A percentile compares a stretch with the other conserved stretches of the same genome.
Evolutionary conservation across 2,113 vertebrate genomes (phyloP).

Genomic region (Eonycteris spelaea): DNA sequence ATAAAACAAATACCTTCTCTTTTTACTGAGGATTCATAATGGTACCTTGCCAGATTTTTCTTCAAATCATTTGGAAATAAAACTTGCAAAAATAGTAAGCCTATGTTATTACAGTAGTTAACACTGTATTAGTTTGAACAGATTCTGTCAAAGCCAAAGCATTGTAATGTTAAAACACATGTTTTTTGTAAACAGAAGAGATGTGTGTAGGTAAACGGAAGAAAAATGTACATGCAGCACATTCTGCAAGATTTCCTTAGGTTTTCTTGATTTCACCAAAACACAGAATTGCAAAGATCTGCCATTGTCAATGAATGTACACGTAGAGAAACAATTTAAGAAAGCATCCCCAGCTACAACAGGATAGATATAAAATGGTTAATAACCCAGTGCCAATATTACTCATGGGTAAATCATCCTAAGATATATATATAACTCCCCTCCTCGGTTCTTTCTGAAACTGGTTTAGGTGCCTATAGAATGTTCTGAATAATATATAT

Average conservation of each 20-base stretch:
- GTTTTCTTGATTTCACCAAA: not conserved
- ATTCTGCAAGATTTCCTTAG: not conserved
- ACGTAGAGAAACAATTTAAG: not conserved
- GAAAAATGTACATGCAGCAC: not conserved
- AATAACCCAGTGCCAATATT: not conserved
- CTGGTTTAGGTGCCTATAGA: not conserved
- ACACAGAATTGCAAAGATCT: not conserved
- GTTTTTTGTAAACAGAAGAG: not conserved
- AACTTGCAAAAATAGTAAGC: not conserved
- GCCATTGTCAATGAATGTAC: not conserved
- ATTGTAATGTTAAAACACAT: conserved; percentile 51
- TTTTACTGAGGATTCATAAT: conserved; percentile 29
- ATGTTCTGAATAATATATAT: not conserved
- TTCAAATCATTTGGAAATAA: conserved; percentile 25
- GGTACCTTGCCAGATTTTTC: not conserved
- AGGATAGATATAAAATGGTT: not conserved
- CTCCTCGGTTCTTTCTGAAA: not conserved
- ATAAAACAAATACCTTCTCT: not conserved
- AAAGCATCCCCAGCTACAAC: not conserved
- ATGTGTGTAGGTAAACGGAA: not conserved
- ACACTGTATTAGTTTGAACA: not conserved
- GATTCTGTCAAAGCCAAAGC: conserved; percentile 29
- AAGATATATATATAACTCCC: not conserved
- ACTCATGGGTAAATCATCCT: not conserved
- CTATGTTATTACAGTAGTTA: not conserved